These are phyloP conservation scores for Valencia hispanica DNA, from an alignment of 2,797 vertebrate genomes.

Conservation along the genomic window DNA sequence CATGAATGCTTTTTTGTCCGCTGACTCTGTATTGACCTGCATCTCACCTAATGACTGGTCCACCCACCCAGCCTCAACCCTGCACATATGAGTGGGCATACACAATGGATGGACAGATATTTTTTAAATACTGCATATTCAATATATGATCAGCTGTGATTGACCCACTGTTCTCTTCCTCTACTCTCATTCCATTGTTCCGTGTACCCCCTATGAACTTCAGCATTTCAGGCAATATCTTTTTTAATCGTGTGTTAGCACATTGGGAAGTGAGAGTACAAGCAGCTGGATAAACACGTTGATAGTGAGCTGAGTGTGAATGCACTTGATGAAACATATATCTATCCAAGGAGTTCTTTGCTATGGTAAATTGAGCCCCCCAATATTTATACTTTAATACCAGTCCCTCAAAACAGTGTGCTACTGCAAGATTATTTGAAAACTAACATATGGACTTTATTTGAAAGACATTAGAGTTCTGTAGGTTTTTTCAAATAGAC, in stretches of 20 bases:
- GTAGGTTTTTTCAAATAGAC: slow-evolving; percentile 6
- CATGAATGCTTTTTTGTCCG: too few relatives aligned
- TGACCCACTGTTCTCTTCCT: not conserved
- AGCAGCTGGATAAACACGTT: not conserved
- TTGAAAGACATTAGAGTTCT: not conserved
- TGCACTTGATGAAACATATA: not conserved
- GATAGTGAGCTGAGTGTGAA: not conserved
- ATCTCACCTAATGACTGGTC: not conserved
- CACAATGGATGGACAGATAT: not conserved
- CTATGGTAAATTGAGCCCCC: not conserved
- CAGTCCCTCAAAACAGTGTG: not conserved
- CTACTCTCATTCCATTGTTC: not conserved
- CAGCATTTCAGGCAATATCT: too few relatives aligned
- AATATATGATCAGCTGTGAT: not conserved
- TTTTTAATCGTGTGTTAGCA: not conserved
- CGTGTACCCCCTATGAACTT: too few relatives aligned
- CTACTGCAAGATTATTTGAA: not conserved
- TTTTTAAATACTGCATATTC: not conserved
- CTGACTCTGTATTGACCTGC: too few relatives aligned
- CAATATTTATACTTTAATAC: not conserved
- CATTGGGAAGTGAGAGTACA: not conserved
- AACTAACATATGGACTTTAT: not conserved
- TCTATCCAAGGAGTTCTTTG: not conserved
- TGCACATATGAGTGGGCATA: not conserved
- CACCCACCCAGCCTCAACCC: not conserved